phyloP scores from a whole-genome alignment of 2,113 vertebrate species.

The Passer montanus region DNA sequence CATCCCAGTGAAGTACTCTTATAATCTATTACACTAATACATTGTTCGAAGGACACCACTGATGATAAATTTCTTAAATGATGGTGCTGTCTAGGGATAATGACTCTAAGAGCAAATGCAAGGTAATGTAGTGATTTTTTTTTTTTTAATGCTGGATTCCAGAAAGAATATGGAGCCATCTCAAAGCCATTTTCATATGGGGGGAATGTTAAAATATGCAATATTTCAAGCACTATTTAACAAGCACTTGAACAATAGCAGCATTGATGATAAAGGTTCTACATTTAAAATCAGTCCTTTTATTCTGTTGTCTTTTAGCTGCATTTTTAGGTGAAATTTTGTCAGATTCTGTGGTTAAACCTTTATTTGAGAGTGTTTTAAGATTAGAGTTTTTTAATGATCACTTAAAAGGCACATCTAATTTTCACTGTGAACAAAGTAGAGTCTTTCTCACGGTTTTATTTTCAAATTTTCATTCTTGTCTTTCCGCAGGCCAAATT shows the following conservation, averaged over 20 bases:
- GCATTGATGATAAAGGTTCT: slow-evolving; percentile 49
- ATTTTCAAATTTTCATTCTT: neutral
- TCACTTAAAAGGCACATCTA: neutral
- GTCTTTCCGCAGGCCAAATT: slow-evolving; percentile 59
- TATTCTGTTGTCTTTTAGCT: slow-evolving; percentile 41
- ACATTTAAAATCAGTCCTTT: slow-evolving; percentile 37
- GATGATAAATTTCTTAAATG: slow-evolving; percentile 82
- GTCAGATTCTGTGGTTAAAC: slow-evolving; percentile 24
- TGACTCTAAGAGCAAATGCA: slow-evolving; percentile 78
- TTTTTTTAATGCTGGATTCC: slow-evolving; percentile 2
- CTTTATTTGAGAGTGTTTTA: slow-evolving; percentile 2
- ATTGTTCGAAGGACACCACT: slow-evolving; percentile 73
- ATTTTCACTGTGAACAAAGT: neutral
- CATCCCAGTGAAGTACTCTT: slow-evolving; percentile 67
- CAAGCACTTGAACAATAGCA: slow-evolving; percentile 48
- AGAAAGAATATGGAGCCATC: slow-evolving; percentile 63
- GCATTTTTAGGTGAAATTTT: slow-evolving; percentile 13
- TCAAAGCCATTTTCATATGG: slow-evolving; percentile 62
- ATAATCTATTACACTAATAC: slow-evolving; percentile 77
- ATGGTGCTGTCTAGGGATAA: slow-evolving; percentile 78
- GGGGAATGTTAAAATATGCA: slow-evolving; percentile 54
- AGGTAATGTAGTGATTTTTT: slow-evolving; percentile 68
- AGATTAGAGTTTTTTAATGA: neutral
- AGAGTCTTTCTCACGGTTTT: neutral
- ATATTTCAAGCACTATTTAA: slow-evolving; percentile 62